Percentiles rank a stretch among this genome's conserved stretches.
phyloP scores from a whole-genome alignment of 2,113 vertebrate genomes.

The Motacilla tschutschensis region DNA sequence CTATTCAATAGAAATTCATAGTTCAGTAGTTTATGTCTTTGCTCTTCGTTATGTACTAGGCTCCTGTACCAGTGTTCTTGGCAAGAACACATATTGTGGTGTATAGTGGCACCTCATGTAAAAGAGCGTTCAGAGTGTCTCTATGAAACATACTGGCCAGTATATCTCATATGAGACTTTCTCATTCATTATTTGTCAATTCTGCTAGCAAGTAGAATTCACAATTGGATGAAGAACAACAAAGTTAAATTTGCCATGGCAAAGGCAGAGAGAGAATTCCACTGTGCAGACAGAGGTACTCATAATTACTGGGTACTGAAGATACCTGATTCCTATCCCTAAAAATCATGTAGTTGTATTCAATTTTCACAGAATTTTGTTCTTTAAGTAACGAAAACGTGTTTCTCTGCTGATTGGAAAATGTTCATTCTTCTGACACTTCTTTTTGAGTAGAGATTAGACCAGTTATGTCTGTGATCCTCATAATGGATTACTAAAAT shows the following conservation, averaged over 20 bases:
- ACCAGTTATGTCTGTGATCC: fast-evolving
- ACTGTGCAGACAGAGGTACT: not conserved
- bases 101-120: not conserved
- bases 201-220: not conserved
- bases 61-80: not conserved
- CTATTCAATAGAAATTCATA: not conserved
- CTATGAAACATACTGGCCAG: not conserved
- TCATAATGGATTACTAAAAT: not conserved
- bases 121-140: not conserved
- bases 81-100: not conserved
- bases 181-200: not conserved
- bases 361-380: not conserved
- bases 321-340: not conserved
- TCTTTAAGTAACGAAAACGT: not conserved
- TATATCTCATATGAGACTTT: not conserved
- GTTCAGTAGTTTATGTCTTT: not conserved
- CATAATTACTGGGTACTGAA: not conserved
- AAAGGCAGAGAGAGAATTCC: not conserved
- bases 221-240: not conserved
- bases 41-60: not conserved
- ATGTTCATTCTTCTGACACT: not conserved
- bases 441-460: not conserved
- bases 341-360: not conserved
- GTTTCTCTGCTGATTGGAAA: not conserved
- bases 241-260: not conserved